These are phyloP conservation scores for Trigoniulus corallinus DNA, from an alignment of 1,140 invertebrate species.

Conservation along the genomic window DNA sequence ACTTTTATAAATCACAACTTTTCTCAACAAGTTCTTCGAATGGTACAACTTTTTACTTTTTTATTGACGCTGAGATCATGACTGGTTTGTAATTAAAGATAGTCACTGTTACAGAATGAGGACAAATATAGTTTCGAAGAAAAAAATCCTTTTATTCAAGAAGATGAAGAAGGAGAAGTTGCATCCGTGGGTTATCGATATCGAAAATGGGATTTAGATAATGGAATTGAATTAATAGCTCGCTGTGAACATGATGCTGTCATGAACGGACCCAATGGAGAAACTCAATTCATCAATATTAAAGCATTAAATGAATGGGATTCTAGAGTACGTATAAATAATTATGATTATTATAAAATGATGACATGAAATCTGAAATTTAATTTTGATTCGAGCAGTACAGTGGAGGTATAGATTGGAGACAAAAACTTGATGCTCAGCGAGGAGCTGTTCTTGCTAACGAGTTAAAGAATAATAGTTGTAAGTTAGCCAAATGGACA, in stretches of 20 bases:
- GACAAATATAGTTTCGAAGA: slow-evolving; percentile 79
- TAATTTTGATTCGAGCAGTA: slow-evolving; percentile 27
- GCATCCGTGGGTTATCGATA: slow-evolving; percentile 91
- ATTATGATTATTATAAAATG: slow-evolving; percentile 5
- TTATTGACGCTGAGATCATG: no score
- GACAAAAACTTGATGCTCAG: slow-evolving; percentile 92
- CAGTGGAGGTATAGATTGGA: slow-evolving; percentile 94
- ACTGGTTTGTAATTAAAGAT: no score
- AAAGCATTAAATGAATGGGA: slow-evolving; percentile 99
- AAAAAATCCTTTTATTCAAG: slow-evolving; percentile 79
- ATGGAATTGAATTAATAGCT: slow-evolving; percentile 76
- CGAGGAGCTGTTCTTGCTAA: slow-evolving; percentile 95
- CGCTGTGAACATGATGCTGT: slow-evolving; percentile 96
- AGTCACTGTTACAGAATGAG: no score
- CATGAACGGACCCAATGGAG: slow-evolving; percentile 72
- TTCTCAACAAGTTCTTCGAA: slow-evolving; percentile 79
- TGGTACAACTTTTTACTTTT: slow-evolving; percentile 23
- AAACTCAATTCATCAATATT: slow-evolving; percentile 82
- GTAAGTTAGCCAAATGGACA: slow-evolving; percentile 98
- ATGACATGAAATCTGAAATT: slow-evolving; percentile 4
- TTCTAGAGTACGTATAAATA: slow-evolving; percentile 44
- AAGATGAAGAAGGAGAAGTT: slow-evolving; percentile 63
- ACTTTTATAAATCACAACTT: slow-evolving; percentile 99
- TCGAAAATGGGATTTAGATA: slow-evolving; percentile 90
- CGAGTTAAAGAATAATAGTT: slow-evolving; percentile 95